Percentiles rank a stretch among this genome's conserved stretches.
phyloP scores from a whole-genome alignment of 2,113 vertebrate species.

The Dicrurus megarhynchus region DNA sequence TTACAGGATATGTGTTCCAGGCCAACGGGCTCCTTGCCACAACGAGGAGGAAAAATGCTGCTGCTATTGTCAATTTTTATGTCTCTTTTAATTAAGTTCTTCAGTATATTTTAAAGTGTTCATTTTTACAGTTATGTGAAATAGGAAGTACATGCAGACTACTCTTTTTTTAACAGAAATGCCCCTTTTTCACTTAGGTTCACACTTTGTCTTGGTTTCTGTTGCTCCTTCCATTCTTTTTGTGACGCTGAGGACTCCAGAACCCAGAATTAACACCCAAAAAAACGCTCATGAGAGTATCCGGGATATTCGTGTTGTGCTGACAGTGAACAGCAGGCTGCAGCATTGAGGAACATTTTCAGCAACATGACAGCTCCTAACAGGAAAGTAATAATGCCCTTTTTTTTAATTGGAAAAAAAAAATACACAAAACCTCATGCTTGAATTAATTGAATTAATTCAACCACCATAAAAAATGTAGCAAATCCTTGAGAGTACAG shows the following conservation, averaged over 20 bases:
- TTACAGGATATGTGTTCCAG: background rate
- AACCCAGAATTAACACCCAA: background rate
- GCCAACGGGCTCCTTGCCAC: background rate
- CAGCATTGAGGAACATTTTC: background rate
- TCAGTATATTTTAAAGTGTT: background rate
- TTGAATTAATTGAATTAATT: background rate
- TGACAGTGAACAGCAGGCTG: background rate
- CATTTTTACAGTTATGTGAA: background rate
- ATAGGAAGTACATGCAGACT: background rate
- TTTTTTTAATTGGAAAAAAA: background rate
- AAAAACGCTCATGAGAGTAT: background rate
- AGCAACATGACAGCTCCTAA: background rate
- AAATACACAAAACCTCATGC: background rate
- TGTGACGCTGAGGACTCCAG: background rate
- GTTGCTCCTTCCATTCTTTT: background rate
- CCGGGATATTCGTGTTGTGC: background rate
- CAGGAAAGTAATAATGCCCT: background rate
- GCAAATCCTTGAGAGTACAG: background rate
- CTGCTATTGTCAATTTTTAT: background rate
- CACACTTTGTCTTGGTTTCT: background rate
- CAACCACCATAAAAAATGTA: background rate
- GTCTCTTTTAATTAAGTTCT: background rate
- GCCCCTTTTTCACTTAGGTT: background rate
- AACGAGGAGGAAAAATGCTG: background rate
- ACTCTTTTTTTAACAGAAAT: background rate